Evolutionary conservation across 1,140 invertebrate species (phyloP).

Genomic region (Holotrichia oblita): DNA sequence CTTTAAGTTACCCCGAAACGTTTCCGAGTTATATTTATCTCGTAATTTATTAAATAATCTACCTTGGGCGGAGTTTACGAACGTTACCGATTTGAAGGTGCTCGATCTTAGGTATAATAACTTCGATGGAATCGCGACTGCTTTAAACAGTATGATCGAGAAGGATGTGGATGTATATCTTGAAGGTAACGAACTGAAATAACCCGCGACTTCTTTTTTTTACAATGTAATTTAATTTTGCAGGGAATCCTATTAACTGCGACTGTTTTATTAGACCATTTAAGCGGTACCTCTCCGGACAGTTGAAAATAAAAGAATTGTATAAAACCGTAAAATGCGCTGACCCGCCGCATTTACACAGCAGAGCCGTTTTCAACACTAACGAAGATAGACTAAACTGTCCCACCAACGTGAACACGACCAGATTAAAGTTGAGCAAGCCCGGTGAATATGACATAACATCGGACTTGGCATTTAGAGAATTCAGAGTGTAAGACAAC

Average conservation of each 20-base stretch:
- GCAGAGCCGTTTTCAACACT: constrained; percentile 65
- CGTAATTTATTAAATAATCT: constrained; percentile 72
- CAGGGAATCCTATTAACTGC: constrained; percentile 81
- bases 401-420: constrained; percentile 63
- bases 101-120: constrained; percentile 68
- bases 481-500: constrained; percentile 76
- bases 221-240: neutral
- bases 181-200: constrained; percentile 63
- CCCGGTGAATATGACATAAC: constrained; percentile 68
- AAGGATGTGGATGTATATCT: constrained; percentile 67
- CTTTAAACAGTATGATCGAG: constrained; percentile 70
- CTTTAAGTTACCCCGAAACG: constrained; percentile 73
- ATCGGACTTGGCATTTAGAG: constrained; percentile 80
- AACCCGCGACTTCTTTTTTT: too few relatives aligned
- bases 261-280: constrained; percentile 80
- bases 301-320: constrained; percentile 61
- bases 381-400: constrained; percentile 76
- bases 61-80: constrained; percentile 64
- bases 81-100: constrained; percentile 63
- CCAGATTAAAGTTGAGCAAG: constrained; percentile 60
- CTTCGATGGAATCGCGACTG: constrained; percentile 68
- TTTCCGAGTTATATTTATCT: constrained; percentile 72
- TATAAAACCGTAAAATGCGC: constrained; percentile 72
- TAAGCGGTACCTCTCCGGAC: constrained; percentile 71
- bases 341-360: constrained; percentile 67